phyloP scores from a whole-genome alignment of 1,140 invertebrate species.

The Elymnias hypermnestra region DNA sequence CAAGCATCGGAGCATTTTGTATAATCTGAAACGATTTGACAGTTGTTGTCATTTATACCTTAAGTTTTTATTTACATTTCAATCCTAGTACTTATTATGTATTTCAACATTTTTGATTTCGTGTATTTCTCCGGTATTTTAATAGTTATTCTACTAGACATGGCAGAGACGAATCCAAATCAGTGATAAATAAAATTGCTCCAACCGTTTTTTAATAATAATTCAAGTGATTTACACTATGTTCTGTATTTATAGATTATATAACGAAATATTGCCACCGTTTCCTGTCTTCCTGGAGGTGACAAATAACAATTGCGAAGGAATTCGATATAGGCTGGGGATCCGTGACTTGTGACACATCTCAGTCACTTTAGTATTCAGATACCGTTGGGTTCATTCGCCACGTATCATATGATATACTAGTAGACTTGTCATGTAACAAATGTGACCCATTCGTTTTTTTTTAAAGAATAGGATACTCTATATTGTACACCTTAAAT shows the following conservation, averaged over 20 bases:
- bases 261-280: constrained; percentile 31
- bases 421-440: too few relatives aligned
- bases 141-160: too few relatives aligned
- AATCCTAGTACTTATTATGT: background rate
- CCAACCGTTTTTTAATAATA: background rate
- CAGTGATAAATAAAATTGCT: background rate
- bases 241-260: too few relatives aligned
- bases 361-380: constrained; percentile 39
- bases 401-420: constrained; percentile 24
- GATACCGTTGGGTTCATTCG: constrained; percentile 24
- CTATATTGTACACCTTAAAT: too few relatives aligned
- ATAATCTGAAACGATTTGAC: too few relatives aligned
- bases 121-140: too few relatives aligned
- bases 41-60: too few relatives aligned
- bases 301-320: constrained; percentile 48
- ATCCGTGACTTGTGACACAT: constrained; percentile 28
- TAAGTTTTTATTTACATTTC: background rate
- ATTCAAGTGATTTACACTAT: too few relatives aligned
- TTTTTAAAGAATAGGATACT: too few relatives aligned
- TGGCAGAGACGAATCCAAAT: too few relatives aligned
- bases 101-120: too few relatives aligned
- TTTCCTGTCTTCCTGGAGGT: constrained; percentile 45
- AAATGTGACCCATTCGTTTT: background rate
- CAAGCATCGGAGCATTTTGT: too few relatives aligned
- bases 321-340: constrained; percentile 52